phyloP scores from a whole-genome alignment of 1,140 invertebrate genomes.

The Anagrus nilaparvatae region DNA sequence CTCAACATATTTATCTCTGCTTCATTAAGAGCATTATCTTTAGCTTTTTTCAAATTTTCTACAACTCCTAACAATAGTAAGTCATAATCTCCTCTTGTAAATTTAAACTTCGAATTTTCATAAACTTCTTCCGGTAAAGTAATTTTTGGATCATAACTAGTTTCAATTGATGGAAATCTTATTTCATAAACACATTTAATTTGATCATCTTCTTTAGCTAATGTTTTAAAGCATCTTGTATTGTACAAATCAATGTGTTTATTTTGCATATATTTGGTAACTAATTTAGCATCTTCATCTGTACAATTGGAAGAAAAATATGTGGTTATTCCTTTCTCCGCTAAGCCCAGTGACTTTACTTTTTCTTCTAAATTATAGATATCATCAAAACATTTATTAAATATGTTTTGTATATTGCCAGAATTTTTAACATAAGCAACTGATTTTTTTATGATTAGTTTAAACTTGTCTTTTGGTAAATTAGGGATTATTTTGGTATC shows the following conservation, averaged over 20 bases:
- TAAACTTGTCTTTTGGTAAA: constrained; percentile 63
- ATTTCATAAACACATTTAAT: constrained; percentile 55
- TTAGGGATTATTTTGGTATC: constrained; percentile 90
- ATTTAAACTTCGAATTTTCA: constrained; percentile 58
- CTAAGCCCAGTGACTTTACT: constrained; percentile 66
- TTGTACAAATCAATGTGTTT: constrained; percentile 81
- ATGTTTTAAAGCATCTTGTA: constrained; percentile 76
- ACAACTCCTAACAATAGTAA: constrained; percentile 58
- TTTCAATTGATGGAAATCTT: constrained; percentile 60
- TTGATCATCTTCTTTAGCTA: constrained; percentile 42
- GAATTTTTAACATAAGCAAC: constrained; percentile 54
- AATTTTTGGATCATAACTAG: constrained; percentile 44
- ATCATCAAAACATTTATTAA: constrained; percentile 52
- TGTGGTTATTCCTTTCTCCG: constrained; percentile 76
- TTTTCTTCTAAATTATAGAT: constrained; percentile 61
- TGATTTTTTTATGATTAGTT: constrained; percentile 59
- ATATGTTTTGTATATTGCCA: constrained; percentile 47
- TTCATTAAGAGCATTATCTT: constrained; percentile 67
- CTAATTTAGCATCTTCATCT: constrained; percentile 68
- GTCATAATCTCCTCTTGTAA: constrained; percentile 81
- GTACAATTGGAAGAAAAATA: constrained; percentile 90
- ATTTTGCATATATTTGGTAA: constrained; percentile 74
- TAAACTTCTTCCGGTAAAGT: constrained; percentile 56
- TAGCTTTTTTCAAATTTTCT: constrained; percentile 61
- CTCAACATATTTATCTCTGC: constrained; percentile 76